Percentiles rank a stretch among this genome's conserved stretches.
These are phyloP conservation scores for Rhinatrema bivittatum DNA, from an alignment of 2,797 vertebrate genomes.

Conservation along the genomic window DNA sequence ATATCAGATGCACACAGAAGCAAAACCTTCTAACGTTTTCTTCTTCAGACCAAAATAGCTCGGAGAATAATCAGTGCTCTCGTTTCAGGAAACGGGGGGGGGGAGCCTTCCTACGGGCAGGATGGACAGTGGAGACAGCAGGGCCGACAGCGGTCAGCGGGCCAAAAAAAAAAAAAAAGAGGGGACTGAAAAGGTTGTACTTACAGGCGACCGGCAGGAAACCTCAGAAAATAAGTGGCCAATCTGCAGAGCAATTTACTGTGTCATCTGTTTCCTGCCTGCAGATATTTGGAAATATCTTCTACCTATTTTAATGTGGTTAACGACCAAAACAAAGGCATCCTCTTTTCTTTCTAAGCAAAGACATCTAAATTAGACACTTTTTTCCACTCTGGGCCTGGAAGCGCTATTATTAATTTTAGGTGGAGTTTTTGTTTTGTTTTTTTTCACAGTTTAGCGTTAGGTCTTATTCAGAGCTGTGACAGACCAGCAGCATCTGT, in stretches of 20 bases:
- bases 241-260: slow-evolving; percentile 61
- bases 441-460: too few relatives aligned
- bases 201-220: slow-evolving; percentile 62
- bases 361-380: slow-evolving; percentile 42
- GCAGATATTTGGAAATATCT: slow-evolving; percentile 55
- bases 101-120: slow-evolving; percentile 80
- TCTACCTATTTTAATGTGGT: slow-evolving; percentile 36
- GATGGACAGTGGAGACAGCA: slow-evolving; percentile 81
- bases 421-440: too few relatives aligned
- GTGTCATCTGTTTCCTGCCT: slow-evolving; percentile 70
- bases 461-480: too few relatives aligned
- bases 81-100: slow-evolving; percentile 76
- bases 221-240: slow-evolving; percentile 60
- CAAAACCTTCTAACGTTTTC: slow-evolving; percentile 33
- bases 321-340: slow-evolving; percentile 27
- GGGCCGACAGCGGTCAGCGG: slow-evolving; percentile 58
- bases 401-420: too few relatives aligned
- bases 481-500: too few relatives aligned
- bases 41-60: slow-evolving; percentile 59
- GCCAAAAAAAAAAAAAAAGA: slow-evolving; percentile 70
- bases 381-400: slow-evolving; percentile 29
- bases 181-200: slow-evolving; percentile 56
- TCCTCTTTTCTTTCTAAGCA: slow-evolving; percentile 27
- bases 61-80: slow-evolving; percentile 58
- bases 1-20: slow-evolving; percentile 39